A percentile compares a stretch with the other conserved stretches of the same genome.
These are phyloP conservation scores for Aleiodes sp. DNA, from an alignment of 1,140 invertebrate genomes.

Conservation along the genomic window DNA sequence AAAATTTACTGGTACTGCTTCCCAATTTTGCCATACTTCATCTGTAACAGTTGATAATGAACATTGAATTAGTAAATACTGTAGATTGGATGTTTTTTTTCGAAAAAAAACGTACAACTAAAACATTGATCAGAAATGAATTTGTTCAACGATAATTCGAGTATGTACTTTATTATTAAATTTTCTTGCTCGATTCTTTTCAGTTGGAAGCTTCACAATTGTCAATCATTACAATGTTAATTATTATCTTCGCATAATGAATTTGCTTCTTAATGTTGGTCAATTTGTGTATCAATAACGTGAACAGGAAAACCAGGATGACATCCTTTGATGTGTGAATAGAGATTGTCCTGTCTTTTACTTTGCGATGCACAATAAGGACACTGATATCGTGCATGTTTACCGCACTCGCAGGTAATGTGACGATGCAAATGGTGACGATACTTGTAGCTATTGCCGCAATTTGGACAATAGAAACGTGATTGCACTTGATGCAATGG, in stretches of 20 bases:
- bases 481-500: slow-evolving; percentile 5
- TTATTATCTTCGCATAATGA: too few species aligned
- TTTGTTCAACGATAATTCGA: too few species aligned
- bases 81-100: background rate
- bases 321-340: background rate
- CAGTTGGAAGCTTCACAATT: too few species aligned
- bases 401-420: background rate
- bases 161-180: too few species aligned
- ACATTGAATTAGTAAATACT: background rate
- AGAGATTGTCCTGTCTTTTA: background rate
- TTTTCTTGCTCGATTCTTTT: too few species aligned
- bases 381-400: background rate
- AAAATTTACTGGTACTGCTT: background rate
- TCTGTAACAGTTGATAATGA: background rate
- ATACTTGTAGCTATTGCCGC: slow-evolving; percentile 61
- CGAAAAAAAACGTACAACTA: too few species aligned
- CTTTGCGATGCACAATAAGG: background rate
- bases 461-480: slow-evolving; percentile 63
- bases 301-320: background rate
- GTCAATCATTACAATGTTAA: too few species aligned
- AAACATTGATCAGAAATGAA: too few species aligned
- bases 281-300: background rate
- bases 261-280: background rate
- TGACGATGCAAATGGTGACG: background rate
- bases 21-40: background rate